These are phyloP conservation scores for Perognathus longimembris DNA, from an alignment of 2,113 vertebrate species.

Conservation along the genomic window DNA sequence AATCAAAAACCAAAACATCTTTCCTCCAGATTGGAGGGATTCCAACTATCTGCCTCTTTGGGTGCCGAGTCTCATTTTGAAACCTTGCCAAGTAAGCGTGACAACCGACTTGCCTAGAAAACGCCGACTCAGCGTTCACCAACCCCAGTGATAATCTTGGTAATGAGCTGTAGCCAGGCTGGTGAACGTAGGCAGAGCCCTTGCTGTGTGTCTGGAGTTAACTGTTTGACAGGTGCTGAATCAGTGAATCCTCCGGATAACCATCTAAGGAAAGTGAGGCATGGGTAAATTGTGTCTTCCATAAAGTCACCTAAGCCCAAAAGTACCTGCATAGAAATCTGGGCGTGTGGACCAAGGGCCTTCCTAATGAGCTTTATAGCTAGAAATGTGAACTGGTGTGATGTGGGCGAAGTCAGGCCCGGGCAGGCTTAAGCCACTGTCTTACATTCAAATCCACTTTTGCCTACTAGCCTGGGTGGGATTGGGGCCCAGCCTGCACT, in stretches of 20 bases:
- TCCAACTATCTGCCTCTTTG: constrained; percentile 53
- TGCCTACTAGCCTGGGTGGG: neutral
- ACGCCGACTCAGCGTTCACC: neutral
- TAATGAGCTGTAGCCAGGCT: no score
- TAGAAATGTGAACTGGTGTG: neutral
- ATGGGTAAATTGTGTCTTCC: neutral
- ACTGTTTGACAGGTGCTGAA: accelerated
- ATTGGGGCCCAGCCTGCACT: no score
- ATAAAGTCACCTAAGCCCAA: neutral
- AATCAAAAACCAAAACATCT: constrained; percentile 60
- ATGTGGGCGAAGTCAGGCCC: no score
- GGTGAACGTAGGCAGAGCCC: no score
- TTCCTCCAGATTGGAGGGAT: constrained; percentile 52
- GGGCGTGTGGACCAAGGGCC: neutral
- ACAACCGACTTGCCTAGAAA: neutral
- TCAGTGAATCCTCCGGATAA: neutral
- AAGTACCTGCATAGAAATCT: neutral
- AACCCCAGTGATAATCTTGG: neutral
- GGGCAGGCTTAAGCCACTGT: neutral
- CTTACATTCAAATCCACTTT: neutral
- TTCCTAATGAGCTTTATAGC: neutral
- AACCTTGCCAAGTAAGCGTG: constrained; percentile 48
- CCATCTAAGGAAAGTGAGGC: neutral
- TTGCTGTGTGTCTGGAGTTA: neutral
- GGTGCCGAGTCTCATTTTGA: constrained; percentile 26